A percentile compares a stretch with the other conserved stretches of the same genome.
Conservation (phyloP, 2,113 vertebrate species). For the Oplegnathus fasciatus region DNA sequence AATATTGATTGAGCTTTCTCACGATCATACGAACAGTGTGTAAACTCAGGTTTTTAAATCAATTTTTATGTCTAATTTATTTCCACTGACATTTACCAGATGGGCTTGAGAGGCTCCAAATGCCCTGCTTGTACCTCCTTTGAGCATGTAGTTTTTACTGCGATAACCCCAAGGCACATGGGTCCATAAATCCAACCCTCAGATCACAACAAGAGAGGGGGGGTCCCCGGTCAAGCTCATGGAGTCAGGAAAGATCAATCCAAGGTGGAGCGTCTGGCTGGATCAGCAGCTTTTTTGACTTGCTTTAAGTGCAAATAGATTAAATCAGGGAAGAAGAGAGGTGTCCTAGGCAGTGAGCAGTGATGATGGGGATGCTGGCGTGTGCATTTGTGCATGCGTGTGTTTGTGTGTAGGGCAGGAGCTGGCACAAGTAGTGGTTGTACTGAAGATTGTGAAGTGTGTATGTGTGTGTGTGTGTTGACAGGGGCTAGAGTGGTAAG, state of each 20-base stretch:
- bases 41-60: not conserved
- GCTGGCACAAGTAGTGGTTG: not conserved
- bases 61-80: slow-evolving; percentile 15
- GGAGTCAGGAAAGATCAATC: slow-evolving; percentile 67
- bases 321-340: slow-evolving; percentile 61
- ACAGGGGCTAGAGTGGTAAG: not conserved
- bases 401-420: slow-evolving; percentile 1
- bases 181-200: slow-evolving; percentile 40
- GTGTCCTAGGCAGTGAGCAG: slow-evolving; percentile 43
- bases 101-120: not conserved
- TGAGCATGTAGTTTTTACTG: not conserved
- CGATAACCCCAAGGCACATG: not conserved
- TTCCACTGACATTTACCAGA: slow-evolving; percentile 1
- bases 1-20: slow-evolving; percentile 21
- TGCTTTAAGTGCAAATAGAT: slow-evolving; percentile 73
- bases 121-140: not conserved
- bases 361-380: slow-evolving; percentile 28
- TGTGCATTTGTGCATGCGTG: not conserved
- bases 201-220: slow-evolving; percentile 32
- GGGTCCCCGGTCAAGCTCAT: slow-evolving; percentile 19
- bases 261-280: slow-evolving; percentile 67
- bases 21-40: not conserved
- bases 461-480: not conserved
- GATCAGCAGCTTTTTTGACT: slow-evolving; percentile 74
- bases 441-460: not conserved